Base-by-base conservation (phyloP, 2,888 invertebrate genomes). In the Noctua janthina region DNA sequence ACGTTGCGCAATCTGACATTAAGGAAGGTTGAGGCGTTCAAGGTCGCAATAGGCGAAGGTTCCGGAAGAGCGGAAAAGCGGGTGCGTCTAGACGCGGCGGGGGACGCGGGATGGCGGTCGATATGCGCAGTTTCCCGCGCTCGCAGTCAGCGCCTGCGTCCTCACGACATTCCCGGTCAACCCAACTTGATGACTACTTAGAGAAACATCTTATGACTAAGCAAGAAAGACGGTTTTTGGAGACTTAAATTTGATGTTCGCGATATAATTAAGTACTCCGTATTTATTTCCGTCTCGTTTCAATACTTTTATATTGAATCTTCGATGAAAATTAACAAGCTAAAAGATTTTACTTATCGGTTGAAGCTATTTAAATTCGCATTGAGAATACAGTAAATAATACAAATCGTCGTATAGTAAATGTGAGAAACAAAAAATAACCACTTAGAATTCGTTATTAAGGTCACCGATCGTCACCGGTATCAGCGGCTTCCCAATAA, bases 121-220 rank as follows among this genome's bases (percentile, higher is more conserved):
- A 97, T 97, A 96, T 94, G 93, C 94, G 95, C 96, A 95, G 96
- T 96, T 96, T 97, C 96, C 96, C 96, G 96, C 96, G 96, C 96
- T 96, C 92, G 83, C 90, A 91, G 86, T 92, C 92, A 90, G 95
- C 96, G 96, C 96, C 95, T 96, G 96, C 96, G 96, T 94, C 91
- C 94, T 94, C 85, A 86, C 87, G 88, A 90, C 91, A 91, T 90
- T 91, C 93, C 92, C 92, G 90, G 91, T 90, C 90, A 90, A 92
- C 91, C 93, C 92, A 92, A 94, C 93, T 94, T 93, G 90, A 89
- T 91, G 89, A 91, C 89, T 93, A 92, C 93, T 95, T 93, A 77
- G 91, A 92, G 91, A 91, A 92, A 79, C 74, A 89, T 82, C 87
- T 90, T 85, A 85, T 81, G 70, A 85, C 85, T 81, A 64, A 68